These are phyloP conservation scores for Orgyia antiqua DNA, from an alignment of 2,888 invertebrate genomes.

Conservation along the genomic window DNA sequence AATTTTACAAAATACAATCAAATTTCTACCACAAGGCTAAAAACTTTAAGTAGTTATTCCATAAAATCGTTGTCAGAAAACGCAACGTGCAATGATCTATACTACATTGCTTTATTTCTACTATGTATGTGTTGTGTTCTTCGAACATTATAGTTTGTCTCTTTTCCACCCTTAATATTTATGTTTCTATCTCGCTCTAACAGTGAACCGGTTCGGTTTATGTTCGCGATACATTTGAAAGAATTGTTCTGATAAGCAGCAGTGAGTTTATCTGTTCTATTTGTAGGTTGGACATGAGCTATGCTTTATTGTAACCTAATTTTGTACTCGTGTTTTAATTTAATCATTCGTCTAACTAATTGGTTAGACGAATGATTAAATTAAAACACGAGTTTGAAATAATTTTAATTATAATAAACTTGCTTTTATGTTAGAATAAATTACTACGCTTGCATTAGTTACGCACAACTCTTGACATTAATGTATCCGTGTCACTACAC, in stretches of 20 bases:
- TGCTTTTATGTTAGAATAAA: too few relatives aligned
- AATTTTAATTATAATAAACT: too few relatives aligned
- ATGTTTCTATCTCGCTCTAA: constrained; percentile 32
- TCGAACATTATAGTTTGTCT: constrained; percentile 33
- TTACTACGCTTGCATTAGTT: too few relatives aligned
- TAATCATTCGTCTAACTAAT: too few relatives aligned
- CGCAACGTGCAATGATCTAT: constrained; percentile 38
- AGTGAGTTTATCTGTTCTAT: constrained; percentile 24
- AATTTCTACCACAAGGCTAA: too few relatives aligned
- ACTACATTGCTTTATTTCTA: constrained; percentile 34
- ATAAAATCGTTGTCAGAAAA: constrained; percentile 27
- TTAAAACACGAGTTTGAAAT: too few relatives aligned
- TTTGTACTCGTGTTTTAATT: constrained; percentile 11
- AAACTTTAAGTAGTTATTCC: too few relatives aligned
- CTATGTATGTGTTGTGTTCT: constrained; percentile 54
- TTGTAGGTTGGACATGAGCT: constrained; percentile 13
- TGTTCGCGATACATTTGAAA: constrained; percentile 39
- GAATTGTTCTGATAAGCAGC: constrained; percentile 34
- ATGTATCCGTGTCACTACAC: too few relatives aligned
- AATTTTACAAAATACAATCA: constrained; percentile 15
- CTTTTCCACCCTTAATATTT: constrained; percentile 27
- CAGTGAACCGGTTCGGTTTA: constrained; percentile 52
- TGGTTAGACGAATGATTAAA: too few relatives aligned
- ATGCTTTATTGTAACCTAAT: constrained; percentile 19
- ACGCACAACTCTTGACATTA: too few relatives aligned